These are phyloP conservation scores for Candidula unifasciata DNA, from an alignment of 2,888 invertebrate genomes.

Conservation along the genomic window DNA sequence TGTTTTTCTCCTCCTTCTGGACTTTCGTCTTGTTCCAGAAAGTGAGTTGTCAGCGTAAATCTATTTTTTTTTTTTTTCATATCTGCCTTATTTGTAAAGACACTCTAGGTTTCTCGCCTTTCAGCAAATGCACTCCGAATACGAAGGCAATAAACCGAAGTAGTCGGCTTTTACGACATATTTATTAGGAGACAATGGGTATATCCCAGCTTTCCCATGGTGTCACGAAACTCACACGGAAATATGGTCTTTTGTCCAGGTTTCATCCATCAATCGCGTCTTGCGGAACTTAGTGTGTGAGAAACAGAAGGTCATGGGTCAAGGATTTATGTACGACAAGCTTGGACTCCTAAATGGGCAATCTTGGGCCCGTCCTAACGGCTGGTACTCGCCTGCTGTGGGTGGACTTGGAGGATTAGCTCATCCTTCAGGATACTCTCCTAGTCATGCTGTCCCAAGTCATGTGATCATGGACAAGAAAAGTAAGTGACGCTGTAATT, in stretches of 20 bases:
- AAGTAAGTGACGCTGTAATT: constrained; percentile 56
- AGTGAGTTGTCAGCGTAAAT: too few species aligned
- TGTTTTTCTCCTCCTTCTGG: too few species aligned
- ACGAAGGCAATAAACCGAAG: too few species aligned
- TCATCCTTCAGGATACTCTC: constrained; percentile 56
- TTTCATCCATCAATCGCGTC: constrained; percentile 96
- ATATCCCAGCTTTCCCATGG: not conserved
- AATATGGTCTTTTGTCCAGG: constrained; percentile 81
- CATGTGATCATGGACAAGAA: constrained; percentile 64
- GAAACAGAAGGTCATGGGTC: constrained; percentile 85
- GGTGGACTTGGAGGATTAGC: constrained; percentile 79
- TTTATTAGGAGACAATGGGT: too few species aligned
- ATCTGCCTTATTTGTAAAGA: too few species aligned
- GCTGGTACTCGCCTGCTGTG: constrained; percentile 80
- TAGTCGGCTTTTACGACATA: too few species aligned
- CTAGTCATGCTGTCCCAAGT: constrained; percentile 58
- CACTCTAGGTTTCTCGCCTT: too few species aligned
- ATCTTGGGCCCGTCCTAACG: constrained; percentile 76
- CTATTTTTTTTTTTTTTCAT: too few species aligned
- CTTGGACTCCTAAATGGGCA: constrained; percentile 92
- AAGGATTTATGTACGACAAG: constrained; percentile 84
- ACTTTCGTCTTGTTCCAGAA: too few species aligned
- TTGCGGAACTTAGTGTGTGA: constrained; percentile 93
- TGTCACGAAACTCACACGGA: too few species aligned
- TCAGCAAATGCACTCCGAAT: too few species aligned